A percentile compares a stretch with the other conserved stretches of the same genome.
Conservation (phyloP, 2,797 vertebrate species). For the Scomberomorus guttatus region DNA sequence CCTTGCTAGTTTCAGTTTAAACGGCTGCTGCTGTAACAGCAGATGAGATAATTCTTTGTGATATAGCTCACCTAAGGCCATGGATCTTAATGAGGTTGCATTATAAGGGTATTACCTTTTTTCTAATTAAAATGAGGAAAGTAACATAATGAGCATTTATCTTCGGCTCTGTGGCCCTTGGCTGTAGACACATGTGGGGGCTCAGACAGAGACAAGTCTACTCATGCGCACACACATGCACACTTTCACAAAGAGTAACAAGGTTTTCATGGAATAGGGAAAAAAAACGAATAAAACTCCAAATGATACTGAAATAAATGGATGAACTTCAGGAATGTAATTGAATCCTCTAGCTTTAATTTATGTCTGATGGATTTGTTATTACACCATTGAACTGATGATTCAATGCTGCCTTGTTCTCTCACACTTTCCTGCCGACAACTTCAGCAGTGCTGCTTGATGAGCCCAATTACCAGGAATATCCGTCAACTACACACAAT, state of each 20-base stretch:
- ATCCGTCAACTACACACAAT: conserved; percentile 34
- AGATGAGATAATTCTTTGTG: conserved; percentile 59
- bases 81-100: conserved; percentile 60
- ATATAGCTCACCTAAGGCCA: conserved; percentile 65
- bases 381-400: conserved; percentile 32
- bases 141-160: conserved; percentile 66
- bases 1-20: conserved; percentile 46
- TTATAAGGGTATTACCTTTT: conserved; percentile 67
- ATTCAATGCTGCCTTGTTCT: conserved; percentile 34
- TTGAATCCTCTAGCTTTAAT: conserved; percentile 46
- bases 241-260: conserved; percentile 28
- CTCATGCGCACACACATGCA: conserved; percentile 13
- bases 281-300: conserved; percentile 34
- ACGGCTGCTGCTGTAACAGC: conserved; percentile 23
- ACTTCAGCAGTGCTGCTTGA: conserved; percentile 29
- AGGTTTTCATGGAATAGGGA: conserved; percentile 42
- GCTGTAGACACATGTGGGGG: conserved; percentile 45
- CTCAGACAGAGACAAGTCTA: conserved; percentile 17
- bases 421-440: conserved; percentile 34
- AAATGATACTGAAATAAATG: conserved; percentile 50
- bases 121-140: conserved; percentile 71
- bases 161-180: conserved; percentile 52
- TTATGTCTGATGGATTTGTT: conserved; percentile 38
- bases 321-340: conserved; percentile 39
- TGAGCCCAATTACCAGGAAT: conserved; percentile 53